These are phyloP conservation scores for Liparis tanakae DNA, from an alignment of 2,797 vertebrate genomes.

Conservation along the genomic window DNA sequence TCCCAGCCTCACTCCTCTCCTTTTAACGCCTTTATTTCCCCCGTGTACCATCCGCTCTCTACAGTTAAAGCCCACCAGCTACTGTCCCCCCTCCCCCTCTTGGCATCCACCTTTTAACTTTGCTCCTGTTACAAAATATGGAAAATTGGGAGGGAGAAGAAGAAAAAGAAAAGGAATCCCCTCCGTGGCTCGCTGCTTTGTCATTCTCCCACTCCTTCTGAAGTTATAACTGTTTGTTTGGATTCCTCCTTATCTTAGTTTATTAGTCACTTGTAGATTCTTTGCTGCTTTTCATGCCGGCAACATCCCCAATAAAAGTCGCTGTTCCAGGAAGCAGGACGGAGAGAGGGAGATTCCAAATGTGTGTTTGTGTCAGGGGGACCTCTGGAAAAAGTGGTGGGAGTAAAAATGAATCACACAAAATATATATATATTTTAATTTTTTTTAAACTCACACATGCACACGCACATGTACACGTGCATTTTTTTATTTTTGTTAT, in stretches of 20 bases:
- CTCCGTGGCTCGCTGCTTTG: slow-evolving; percentile 26
- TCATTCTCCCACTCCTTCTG: slow-evolving; percentile 17
- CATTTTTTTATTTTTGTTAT: too few species aligned
- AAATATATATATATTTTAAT: too few species aligned
- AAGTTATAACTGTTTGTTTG: slow-evolving; percentile 51
- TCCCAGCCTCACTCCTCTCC: slow-evolving; percentile 39
- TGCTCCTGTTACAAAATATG: slow-evolving; percentile 53
- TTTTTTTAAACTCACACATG: too few species aligned
- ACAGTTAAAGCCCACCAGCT: slow-evolving; percentile 34
- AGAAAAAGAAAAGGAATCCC: not conserved
- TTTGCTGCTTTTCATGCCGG: slow-evolving; percentile 55
- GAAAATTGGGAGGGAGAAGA: slow-evolving; percentile 33
- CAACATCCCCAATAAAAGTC: slow-evolving; percentile 38
- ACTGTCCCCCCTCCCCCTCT: slow-evolving; percentile 41
- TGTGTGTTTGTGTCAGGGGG: slow-evolving; percentile 34
- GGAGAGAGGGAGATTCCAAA: slow-evolving; percentile 39
- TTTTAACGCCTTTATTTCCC: slow-evolving; percentile 61
- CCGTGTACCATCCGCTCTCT: slow-evolving; percentile 29
- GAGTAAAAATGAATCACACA: slow-evolving; percentile 28
- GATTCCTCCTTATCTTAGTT: slow-evolving; percentile 42
- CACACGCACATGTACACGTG: too few species aligned
- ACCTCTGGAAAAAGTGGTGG: slow-evolving; percentile 51
- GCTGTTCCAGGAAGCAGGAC: slow-evolving; percentile 53
- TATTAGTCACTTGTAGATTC: slow-evolving; percentile 38
- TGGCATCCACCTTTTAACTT: slow-evolving; percentile 48